Evolutionary conservation across 2,797 vertebrate genomes (phyloP), one percentile per base, ranked within the genome.

Genomic region (Cheirogaleus major): DNA sequence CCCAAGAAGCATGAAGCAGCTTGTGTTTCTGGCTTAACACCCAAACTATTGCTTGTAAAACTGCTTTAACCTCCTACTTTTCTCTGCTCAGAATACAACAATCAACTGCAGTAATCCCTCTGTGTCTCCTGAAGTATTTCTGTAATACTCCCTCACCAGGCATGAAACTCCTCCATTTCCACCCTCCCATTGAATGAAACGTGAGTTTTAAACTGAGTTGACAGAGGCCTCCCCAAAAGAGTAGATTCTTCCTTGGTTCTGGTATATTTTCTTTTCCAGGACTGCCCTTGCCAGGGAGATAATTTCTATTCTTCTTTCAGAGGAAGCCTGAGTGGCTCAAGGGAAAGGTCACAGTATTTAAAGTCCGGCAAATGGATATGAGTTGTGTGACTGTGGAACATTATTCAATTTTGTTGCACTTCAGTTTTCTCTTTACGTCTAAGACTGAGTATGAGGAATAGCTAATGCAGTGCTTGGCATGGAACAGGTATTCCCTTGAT

Each of bases 31-130:
- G 43, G 20, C 65, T 90, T 72, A 72, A 72, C 30, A 70, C 9
- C 10, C 43, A 87, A 76, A 12, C 41, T 72, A 6, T 69, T 95
- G 52, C 82, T 94, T 65, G 65, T 87, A 83, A 96, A 83, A 57
- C 7, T 12, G n/a, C n/a, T 73, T n/a, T 55, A 90, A 52, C 41
- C 7, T 86, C 25, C 45, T 82, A 35, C 9, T 84, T 88, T 87
- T 45, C 86, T 95, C 41, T 94, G 30, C 73, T 32, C 22, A 55
- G 45, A 79, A 88, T n/a, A 41, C 43, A 10, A 48, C 3, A 20
- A 59, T 70, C 35, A 90, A 23, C 4, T 2, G 15, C 30, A 70
- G 30, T 13, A 43, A 50, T 50, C 12, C 30, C 32, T 73, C 12
- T 91, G 0, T 55, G 15, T 69, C 48, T 91, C 10, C 25, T 12